Evolutionary conservation across 2,888 invertebrate species (phyloP).

Genomic region (Brenthis ino): DNA sequence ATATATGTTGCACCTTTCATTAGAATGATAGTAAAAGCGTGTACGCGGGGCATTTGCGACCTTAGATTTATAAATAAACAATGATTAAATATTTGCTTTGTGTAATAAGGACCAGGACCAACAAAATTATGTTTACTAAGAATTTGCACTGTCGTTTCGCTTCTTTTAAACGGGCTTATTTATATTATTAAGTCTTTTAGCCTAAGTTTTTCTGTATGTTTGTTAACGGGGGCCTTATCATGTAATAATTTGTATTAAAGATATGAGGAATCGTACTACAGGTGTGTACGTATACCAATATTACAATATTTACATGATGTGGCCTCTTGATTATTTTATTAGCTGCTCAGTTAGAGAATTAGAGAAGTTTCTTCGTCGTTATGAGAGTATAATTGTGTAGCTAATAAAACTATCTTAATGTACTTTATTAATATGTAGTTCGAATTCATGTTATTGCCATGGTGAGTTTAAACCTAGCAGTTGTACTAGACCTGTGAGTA

Average conservation of each 20-base stretch:
- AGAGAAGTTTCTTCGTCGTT: slow-evolving; percentile 2
- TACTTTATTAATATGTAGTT: slow-evolving; percentile 20
- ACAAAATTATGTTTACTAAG: slow-evolving; percentile 8
- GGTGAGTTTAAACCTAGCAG: slow-evolving; percentile 14
- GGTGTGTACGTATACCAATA: slow-evolving; percentile 27
- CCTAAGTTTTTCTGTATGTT: slow-evolving; percentile 29
- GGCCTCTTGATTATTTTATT: slow-evolving; percentile 29
- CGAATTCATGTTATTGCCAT: slow-evolving; percentile 16
- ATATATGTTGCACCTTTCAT: neutral
- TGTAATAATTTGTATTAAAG: slow-evolving; percentile 25
- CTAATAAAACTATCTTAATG: slow-evolving; percentile 29
- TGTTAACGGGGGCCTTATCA: slow-evolving; percentile 31
- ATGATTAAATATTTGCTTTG: neutral
- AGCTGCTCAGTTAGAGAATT: slow-evolving; percentile 31
- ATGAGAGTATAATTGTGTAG: slow-evolving; percentile 27
- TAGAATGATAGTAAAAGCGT: neutral
- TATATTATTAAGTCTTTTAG: slow-evolving; percentile 24
- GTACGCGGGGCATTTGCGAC: slow-evolving; percentile 14
- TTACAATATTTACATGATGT: slow-evolving; percentile 30
- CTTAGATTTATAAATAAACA: slow-evolving; percentile 11
- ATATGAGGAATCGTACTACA: slow-evolving; percentile 23
- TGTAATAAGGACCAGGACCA: slow-evolving; percentile 9
- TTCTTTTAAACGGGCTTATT: slow-evolving; percentile 25
- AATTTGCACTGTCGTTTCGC: slow-evolving; percentile 22
- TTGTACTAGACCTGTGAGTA: slow-evolving; percentile 15